These are phyloP conservation scores for Ramphastos sulfuratus DNA, from an alignment of 2,113 vertebrate species.

Conservation along the genomic window DNA sequence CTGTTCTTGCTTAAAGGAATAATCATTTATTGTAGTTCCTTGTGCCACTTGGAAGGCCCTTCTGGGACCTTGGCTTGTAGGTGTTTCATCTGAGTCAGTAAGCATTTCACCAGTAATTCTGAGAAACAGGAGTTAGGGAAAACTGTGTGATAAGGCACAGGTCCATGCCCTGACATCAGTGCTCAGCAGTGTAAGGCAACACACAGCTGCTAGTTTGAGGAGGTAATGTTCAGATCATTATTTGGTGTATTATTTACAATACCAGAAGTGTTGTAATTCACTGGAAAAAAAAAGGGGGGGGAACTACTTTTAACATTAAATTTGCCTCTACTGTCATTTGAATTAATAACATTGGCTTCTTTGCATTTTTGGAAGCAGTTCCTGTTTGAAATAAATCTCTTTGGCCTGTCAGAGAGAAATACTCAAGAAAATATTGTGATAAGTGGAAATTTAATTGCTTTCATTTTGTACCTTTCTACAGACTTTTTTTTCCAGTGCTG, in stretches of 20 bases:
- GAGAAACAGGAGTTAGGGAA: not conserved
- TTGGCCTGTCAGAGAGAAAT: not conserved
- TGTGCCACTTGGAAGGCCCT: not conserved
- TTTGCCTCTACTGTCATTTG: not conserved
- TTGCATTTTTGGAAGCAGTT: not conserved
- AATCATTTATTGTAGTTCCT: not conserved
- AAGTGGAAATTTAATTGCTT: conserved; percentile 49
- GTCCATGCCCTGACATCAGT: not conserved
- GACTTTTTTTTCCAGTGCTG: conserved; percentile 18
- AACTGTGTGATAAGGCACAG: not conserved
- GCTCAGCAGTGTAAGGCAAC: not conserved
- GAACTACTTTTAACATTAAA: not conserved
- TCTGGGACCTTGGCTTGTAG: not conserved
- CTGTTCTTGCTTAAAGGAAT: not conserved
- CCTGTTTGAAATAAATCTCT: not conserved
- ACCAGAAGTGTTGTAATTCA: not conserved
- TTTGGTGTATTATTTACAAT: not conserved
- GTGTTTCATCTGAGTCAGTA: not conserved
- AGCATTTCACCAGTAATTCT: not conserved
- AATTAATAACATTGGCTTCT: not conserved
- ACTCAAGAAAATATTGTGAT: conserved; percentile 38
- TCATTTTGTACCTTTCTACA: conserved; percentile 23
- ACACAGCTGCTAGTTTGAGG: not conserved
- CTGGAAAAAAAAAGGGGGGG: not conserved
- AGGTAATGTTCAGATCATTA: not conserved